These are phyloP conservation scores for Hypsibius dujardini DNA, from an alignment of 1,140 invertebrate species.

Conservation along the genomic window DNA sequence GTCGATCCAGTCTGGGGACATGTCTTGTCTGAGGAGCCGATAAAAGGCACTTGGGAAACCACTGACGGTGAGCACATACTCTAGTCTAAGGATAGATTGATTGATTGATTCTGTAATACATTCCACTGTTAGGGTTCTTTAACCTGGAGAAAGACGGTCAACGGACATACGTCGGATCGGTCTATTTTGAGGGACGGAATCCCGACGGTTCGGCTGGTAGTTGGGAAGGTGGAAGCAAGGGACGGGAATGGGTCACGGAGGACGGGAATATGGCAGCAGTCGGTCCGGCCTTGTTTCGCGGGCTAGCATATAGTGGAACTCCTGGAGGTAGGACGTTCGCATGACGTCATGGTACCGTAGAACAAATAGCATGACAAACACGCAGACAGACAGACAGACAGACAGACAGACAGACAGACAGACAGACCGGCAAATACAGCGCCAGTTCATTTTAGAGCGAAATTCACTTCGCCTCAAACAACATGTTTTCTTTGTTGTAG, in stretches of 20 bases:
- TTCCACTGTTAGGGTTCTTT: slow-evolving; percentile 8
- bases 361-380: too few relatives aligned
- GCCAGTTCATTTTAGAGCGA: too few relatives aligned
- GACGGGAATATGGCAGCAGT: not conserved
- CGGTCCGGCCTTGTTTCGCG: not conserved
- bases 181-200: not conserved
- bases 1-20: not conserved
- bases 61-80: not conserved
- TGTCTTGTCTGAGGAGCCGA: not conserved
- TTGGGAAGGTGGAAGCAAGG: not conserved
- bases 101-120: not conserved
- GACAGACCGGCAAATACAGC: too few relatives aligned
- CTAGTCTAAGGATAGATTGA: too few relatives aligned
- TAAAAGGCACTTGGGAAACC: slow-evolving; percentile 9
- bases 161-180: not conserved
- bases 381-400: too few relatives aligned
- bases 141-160: not conserved
- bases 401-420: too few relatives aligned
- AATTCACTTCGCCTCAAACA: too few relatives aligned
- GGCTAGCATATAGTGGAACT: not conserved
- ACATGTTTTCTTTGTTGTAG: too few relatives aligned
- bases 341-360: not conserved
- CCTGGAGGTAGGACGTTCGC: slow-evolving; percentile 11
- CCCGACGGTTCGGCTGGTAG: not conserved
- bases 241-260: not conserved